These are phyloP conservation scores for Agriopis leucophaearia DNA, from an alignment of 2,888 invertebrate species.

Conservation along the genomic window DNA sequence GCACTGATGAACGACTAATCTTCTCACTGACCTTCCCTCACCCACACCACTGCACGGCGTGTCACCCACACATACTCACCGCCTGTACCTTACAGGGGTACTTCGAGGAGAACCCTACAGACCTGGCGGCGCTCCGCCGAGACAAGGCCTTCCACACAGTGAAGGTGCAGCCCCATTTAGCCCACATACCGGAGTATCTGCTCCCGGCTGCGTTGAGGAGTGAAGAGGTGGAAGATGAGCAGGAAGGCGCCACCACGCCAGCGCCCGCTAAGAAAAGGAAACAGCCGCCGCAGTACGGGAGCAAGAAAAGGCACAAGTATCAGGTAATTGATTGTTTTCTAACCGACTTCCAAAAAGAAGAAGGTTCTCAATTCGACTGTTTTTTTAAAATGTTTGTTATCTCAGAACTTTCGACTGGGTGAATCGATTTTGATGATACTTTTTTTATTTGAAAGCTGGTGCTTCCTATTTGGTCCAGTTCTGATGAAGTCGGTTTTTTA, in stretches of 20 bases:
- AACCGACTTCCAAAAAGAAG: no score
- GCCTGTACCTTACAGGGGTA: constrained; percentile 87
- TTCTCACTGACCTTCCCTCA: constrained; percentile 74
- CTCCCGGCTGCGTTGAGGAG: constrained; percentile 92
- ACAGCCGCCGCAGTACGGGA: constrained; percentile 64
- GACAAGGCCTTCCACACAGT: constrained; percentile 95
- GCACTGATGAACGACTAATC: constrained; percentile 83
- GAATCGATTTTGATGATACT: no score
- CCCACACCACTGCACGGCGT: background rate
- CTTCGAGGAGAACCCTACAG: constrained; percentile 96
- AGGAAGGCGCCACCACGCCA: constrained; percentile 48
- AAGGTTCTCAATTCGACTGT: no score
- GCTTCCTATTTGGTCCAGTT: no score
- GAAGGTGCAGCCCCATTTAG: constrained; percentile 92
- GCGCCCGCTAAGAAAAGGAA: constrained; percentile 69
- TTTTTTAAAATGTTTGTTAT: no score
- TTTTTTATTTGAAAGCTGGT: no score
- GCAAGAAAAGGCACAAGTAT: constrained; percentile 76
- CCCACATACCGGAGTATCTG: constrained; percentile 97
- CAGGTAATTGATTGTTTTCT: constrained; percentile 62
- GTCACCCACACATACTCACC: background rate
- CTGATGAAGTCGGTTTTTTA: no score
- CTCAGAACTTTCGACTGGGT: no score
- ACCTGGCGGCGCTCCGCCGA: constrained; percentile 93
- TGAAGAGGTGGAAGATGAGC: constrained; percentile 80